phyloP scores from a whole-genome alignment of 1,140 invertebrate genomes.

The Psix sp. region DNA sequence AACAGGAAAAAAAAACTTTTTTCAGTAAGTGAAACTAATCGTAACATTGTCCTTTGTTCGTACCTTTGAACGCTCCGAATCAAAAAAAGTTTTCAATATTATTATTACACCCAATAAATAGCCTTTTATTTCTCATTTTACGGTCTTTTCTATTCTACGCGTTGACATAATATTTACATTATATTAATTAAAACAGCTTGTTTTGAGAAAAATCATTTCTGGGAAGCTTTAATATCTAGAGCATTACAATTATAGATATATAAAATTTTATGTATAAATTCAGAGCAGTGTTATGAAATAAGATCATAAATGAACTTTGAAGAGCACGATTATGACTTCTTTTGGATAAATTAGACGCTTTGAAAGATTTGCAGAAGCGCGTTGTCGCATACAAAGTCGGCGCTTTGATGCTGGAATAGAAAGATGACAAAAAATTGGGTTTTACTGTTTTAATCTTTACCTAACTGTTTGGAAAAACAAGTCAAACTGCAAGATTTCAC shows the following conservation, averaged over 20 bases:
- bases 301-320: slow-evolving; percentile 8
- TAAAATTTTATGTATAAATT: too few relatives aligned
- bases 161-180: slow-evolving; percentile 37
- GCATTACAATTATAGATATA: too few relatives aligned
- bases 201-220: slow-evolving; percentile 14
- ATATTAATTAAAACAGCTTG: slow-evolving; percentile 22
- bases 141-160: slow-evolving; percentile 1
- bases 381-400: slow-evolving; percentile 14
- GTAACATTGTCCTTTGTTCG: too few relatives aligned
- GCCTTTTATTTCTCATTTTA: slow-evolving; percentile 11
- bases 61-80: too few relatives aligned
- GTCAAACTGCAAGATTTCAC: slow-evolving; percentile 27
- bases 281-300: neutral
- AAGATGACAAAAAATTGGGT: slow-evolving; percentile 28
- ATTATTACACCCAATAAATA: slow-evolving; percentile 3
- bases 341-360: slow-evolving; percentile 4
- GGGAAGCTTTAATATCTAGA: too few relatives aligned
- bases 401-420: slow-evolving; percentile 11
- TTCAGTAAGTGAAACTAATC: too few relatives aligned
- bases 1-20: too few relatives aligned
- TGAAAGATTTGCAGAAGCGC: slow-evolving; percentile 28
- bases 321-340: slow-evolving; percentile 30
- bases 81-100: too few relatives aligned
- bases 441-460: slow-evolving; percentile 44
- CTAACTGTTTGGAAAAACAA: slow-evolving; percentile 9